Conservation (phyloP, 1,140 invertebrate species). For the Apis mellifera region DNA sequence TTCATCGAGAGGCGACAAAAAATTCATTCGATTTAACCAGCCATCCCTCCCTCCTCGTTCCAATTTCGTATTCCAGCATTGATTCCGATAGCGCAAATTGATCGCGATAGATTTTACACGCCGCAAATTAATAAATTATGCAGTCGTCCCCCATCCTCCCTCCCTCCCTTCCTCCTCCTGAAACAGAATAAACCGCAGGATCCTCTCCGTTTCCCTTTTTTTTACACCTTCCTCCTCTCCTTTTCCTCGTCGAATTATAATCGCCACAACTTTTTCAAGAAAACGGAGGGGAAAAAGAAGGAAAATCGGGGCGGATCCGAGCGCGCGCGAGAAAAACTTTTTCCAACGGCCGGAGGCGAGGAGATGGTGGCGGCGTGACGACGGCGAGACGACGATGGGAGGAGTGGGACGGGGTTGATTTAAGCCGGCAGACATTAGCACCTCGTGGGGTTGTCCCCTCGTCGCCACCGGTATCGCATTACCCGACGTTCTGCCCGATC, state of each 20-base stretch:
- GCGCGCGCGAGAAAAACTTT: conserved; percentile 56
- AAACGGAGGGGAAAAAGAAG: neutral
- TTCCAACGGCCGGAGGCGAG: conserved; percentile 53
- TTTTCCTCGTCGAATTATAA: conserved; percentile 39
- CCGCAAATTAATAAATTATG: conserved; percentile 52
- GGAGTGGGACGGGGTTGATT: conserved; percentile 54
- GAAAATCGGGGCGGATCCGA: conserved; percentile 3
- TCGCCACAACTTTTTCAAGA: neutral
- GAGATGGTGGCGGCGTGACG: neutral
- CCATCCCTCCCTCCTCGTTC: too few relatives aligned
- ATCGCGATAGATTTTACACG: neutral
- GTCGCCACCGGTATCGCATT: conserved; percentile 35
- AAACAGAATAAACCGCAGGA: neutral
- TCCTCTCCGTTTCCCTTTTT: conserved; percentile 39
- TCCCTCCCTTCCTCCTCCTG: too few relatives aligned
- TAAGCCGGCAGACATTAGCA: conserved; percentile 70
- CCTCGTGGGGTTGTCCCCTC: conserved; percentile 58
- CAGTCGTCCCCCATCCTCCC: neutral
- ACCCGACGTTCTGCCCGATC: conserved; percentile 59
- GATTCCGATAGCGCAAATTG: too few relatives aligned
- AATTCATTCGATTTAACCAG: neutral
- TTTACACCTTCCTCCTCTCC: conserved; percentile 1
- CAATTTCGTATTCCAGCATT: too few relatives aligned
- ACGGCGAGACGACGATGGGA: conserved; percentile 24
- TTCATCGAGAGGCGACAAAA: conserved; percentile 25